Conservation (phyloP, 2,888 invertebrate genomes). For the Ormyrus pomaceus region DNA sequence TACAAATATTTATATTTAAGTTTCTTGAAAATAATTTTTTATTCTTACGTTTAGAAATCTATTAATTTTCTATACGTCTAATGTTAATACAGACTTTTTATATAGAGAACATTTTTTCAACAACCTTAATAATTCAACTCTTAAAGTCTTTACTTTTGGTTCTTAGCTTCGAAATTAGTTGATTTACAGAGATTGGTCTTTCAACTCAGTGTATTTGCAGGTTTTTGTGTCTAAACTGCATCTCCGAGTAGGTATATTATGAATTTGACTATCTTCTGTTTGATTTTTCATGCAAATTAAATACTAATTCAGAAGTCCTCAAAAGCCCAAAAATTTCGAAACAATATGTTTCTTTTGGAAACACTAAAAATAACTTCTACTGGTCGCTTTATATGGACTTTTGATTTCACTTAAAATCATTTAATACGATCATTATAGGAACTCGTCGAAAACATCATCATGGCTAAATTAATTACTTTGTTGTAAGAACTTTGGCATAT, state of each 20-base stretch:
- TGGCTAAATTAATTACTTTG: slow-evolving; percentile 26
- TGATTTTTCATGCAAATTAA: slow-evolving; percentile 37
- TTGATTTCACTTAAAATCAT: slow-evolving; percentile 12
- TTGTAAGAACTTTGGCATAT: slow-evolving; percentile 27
- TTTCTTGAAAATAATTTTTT: slow-evolving; percentile 22
- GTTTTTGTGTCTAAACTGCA: slow-evolving; percentile 68
- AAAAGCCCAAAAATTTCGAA: slow-evolving; percentile 4
- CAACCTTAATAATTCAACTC: neutral
- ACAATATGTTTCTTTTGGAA: neutral
- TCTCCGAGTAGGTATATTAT: slow-evolving; percentile 62
- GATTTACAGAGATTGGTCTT: slow-evolving; percentile 17
- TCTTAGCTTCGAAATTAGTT: slow-evolving; percentile 29
- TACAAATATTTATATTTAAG: neutral
- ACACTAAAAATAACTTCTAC: neutral
- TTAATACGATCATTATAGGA: slow-evolving; percentile 39
- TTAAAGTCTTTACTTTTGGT: slow-evolving; percentile 20
- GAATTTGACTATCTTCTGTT: slow-evolving; percentile 39
- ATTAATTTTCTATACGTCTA: neutral
- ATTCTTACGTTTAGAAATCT: neutral
- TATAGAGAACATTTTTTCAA: neutral
- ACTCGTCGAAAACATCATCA: slow-evolving; percentile 40
- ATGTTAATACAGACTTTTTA: neutral
- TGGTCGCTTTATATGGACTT: slow-evolving; percentile 31
- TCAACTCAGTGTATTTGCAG: slow-evolving; percentile 62
- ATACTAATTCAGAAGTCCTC: slow-evolving; percentile 32